phyloP scores from a whole-genome alignment of 2,888 invertebrate species.

The Rhingia campestris region DNA sequence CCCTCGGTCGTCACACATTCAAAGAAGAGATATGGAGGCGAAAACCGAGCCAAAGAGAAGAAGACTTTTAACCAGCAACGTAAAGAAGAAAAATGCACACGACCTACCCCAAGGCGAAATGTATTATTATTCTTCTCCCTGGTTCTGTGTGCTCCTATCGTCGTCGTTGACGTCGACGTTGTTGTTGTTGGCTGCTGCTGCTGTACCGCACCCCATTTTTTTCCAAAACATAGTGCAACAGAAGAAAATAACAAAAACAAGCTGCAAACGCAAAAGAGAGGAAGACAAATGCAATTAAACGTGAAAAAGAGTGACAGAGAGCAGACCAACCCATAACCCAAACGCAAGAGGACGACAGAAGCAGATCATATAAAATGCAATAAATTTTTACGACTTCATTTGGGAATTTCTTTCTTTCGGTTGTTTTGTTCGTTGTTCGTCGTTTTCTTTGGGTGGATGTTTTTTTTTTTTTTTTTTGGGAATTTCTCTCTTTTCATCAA shows the following conservation, averaged over 20 bases:
- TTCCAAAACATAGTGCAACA: constrained; percentile 65
- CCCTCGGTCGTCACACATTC: constrained; percentile 4
- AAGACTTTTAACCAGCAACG: constrained; percentile 60
- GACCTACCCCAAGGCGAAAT: constrained; percentile 81
- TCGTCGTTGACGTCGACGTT: constrained; percentile 65
- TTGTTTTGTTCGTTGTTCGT: constrained; percentile 11
- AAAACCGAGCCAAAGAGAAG: constrained; percentile 35
- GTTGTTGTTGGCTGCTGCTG: constrained; percentile 66
- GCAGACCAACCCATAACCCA: neutral
- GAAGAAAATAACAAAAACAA: constrained; percentile 52
- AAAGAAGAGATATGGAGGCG: constrained; percentile 45
- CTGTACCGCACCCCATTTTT: constrained; percentile 69
- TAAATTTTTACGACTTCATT: constrained; percentile 75
- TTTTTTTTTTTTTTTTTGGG: constrained; percentile 19
- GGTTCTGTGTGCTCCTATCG: constrained; percentile 42
- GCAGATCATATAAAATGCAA: constrained; percentile 72
- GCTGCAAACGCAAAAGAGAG: constrained; percentile 16
- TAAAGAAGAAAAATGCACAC: constrained; percentile 76
- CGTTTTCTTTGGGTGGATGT: neutral
- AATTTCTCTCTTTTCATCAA: constrained; percentile 38
- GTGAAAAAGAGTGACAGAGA: constrained; percentile 23
- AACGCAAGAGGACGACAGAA: constrained; percentile 44
- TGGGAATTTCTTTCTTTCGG: constrained; percentile 52
- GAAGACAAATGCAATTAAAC: constrained; percentile 60
- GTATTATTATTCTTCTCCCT: constrained; percentile 76